A percentile compares a stretch with the other conserved stretches of the same genome.
Conservation (phyloP, 2,797 vertebrate species). For the Pygocentrus nattereri region DNA sequence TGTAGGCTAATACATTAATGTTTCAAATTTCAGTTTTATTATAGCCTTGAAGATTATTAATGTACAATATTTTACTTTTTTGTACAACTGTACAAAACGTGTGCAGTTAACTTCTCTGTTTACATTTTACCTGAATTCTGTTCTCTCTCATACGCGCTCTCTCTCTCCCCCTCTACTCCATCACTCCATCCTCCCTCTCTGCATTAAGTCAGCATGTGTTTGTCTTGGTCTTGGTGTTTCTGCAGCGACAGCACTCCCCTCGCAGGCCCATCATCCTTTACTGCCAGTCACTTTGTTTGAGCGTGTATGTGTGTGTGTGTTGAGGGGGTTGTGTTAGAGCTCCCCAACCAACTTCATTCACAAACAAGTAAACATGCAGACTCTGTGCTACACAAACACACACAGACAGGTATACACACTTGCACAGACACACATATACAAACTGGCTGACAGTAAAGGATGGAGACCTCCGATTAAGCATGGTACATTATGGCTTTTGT, state of each 20-base stretch:
- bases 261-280: conserved; percentile 48
- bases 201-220: conserved; percentile 45
- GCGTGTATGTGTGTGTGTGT: conserved; percentile 19
- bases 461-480: conserved; percentile 30
- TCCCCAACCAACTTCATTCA: neutral
- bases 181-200: conserved; percentile 28
- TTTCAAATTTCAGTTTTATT: too few relatives aligned
- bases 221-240: conserved; percentile 45
- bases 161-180: conserved; percentile 1
- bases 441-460: conserved; percentile 32
- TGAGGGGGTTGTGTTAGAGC: neutral
- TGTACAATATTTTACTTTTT: too few relatives aligned
- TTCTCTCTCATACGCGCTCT: neutral
- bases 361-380: neutral
- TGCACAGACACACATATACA: neutral
- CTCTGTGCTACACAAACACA: neutral
- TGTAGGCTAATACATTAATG: too few relatives aligned
- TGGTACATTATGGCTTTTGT: conserved; percentile 26
- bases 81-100: too few relatives aligned
- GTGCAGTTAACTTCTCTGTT: too few relatives aligned
- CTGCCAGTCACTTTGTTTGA: conserved; percentile 31
- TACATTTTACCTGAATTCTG: conserved; percentile 13
- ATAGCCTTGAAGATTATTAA: too few relatives aligned
- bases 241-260: conserved; percentile 44
- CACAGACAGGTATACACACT: neutral